Percentiles rank a stretch among this genome's conserved stretches.
Conservation (phyloP, 1,140 invertebrate species). For the Drosophila funebris region DNA sequence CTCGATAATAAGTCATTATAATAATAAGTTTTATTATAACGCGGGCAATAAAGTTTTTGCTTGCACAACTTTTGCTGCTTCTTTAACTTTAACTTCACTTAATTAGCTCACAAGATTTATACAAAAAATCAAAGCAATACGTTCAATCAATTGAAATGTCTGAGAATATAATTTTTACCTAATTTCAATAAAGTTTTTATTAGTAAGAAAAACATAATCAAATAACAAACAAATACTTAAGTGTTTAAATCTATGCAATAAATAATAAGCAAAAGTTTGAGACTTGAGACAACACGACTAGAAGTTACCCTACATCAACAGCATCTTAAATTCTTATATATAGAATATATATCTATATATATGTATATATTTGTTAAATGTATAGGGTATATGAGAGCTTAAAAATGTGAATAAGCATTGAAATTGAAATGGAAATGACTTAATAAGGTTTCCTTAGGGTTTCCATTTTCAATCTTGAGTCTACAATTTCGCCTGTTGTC, state of each 20-base stretch:
- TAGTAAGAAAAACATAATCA: background rate
- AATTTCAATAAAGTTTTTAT: background rate
- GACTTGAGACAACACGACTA: background rate
- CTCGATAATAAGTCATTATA: too few relatives aligned
- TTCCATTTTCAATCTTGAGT: constrained; percentile 6
- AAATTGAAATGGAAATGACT: constrained; percentile 8
- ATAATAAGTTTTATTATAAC: too few relatives aligned
- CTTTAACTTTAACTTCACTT: too few relatives aligned
- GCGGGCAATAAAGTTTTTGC: too few relatives aligned
- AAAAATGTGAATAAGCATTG: background rate
- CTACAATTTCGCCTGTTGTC: constrained; percentile 2
- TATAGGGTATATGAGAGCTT: background rate
- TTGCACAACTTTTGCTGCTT: too few relatives aligned
- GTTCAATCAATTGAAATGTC: too few relatives aligned
- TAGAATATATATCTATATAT: background rate
- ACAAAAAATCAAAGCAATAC: too few relatives aligned
- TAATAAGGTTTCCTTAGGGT: background rate
- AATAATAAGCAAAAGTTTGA: background rate
- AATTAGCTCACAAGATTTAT: too few relatives aligned
- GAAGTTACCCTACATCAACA: background rate
- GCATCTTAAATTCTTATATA: background rate
- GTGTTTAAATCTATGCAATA: background rate
- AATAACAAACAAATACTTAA: background rate
- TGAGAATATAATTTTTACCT: too few relatives aligned
- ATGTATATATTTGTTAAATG: background rate